phyloP scores from a whole-genome alignment of 2,888 invertebrate genomes.

The Heliconius ismenius region DNA sequence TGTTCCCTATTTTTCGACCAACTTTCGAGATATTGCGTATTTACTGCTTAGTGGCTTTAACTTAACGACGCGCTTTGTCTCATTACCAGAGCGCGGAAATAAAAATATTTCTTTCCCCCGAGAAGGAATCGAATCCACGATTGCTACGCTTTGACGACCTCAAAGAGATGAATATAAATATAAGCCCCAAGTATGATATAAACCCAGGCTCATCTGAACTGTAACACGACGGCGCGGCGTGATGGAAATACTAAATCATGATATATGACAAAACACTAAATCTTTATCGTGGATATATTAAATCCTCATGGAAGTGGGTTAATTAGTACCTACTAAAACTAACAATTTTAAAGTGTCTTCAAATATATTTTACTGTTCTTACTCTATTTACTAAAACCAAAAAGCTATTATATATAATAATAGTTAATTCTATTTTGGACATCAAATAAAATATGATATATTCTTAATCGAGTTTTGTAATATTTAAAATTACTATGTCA shows the following conservation, averaged over 20 bases:
- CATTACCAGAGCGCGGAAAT: too few relatives aligned
- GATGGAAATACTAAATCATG: not conserved
- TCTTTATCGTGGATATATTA: not conserved
- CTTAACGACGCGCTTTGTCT: too few relatives aligned
- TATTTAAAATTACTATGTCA: conserved; percentile 5
- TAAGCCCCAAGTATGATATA: not conserved
- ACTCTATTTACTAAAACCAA: too few relatives aligned
- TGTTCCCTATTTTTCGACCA: not conserved
- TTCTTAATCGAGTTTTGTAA: not conserved
- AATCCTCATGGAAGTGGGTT: not conserved
- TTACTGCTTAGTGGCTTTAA: too few relatives aligned
- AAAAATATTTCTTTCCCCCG: too few relatives aligned
- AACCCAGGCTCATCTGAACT: not conserved
- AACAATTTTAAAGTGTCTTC: not conserved
- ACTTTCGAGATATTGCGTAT: too few relatives aligned
- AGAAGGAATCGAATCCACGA: too few relatives aligned
- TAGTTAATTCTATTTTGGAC: too few relatives aligned
- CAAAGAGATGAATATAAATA: not conserved
- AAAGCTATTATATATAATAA: too few relatives aligned
- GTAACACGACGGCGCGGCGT: not conserved
- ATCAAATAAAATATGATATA: not conserved
- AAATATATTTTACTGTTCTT: too few relatives aligned
- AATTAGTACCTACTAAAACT: not conserved
- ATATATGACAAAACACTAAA: conserved; percentile 2
- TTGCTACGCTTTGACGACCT: too few relatives aligned